These are phyloP conservation scores for Cephalopachus bancanus DNA, from an alignment of 2,797 vertebrate genomes.

Conservation along the genomic window DNA sequence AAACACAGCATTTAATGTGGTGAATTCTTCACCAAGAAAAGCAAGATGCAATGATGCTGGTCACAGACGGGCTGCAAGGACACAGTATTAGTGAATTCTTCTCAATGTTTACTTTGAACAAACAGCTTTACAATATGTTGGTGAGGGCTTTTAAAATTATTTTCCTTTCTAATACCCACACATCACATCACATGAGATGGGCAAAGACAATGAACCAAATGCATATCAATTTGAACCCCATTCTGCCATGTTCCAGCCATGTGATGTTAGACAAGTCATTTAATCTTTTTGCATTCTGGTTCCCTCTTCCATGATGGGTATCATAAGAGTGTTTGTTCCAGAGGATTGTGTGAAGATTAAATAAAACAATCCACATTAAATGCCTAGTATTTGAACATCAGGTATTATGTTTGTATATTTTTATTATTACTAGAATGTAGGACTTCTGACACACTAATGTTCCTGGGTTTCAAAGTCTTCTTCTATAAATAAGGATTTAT, in stretches of 20 bases:
- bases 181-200: neutral
- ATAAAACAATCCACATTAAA: neutral
- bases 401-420: too few relatives aligned
- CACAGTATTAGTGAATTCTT: neutral
- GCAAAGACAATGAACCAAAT: neutral
- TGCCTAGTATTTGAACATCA: neutral
- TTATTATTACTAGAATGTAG: neutral
- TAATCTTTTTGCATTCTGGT: neutral
- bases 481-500: neutral
- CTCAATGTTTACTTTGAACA: neutral
- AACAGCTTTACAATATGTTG: rapidly evolving
- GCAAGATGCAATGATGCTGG: rapidly evolving
- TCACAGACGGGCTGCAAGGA: neutral
- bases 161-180: neutral
- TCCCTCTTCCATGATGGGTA: rapidly evolving
- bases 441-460: neutral
- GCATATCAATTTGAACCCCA: neutral
- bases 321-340: neutral
- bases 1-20: neutral
- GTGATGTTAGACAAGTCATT: neutral
- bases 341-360: neutral
- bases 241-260: rapidly evolving
- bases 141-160: rapidly evolving
- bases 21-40: neutral
- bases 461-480: neutral